Percentiles rank a stretch among this genome's conserved stretches.
Conservation (phyloP, 2,113 vertebrate species). For the Lasiurus borealis region DNA sequence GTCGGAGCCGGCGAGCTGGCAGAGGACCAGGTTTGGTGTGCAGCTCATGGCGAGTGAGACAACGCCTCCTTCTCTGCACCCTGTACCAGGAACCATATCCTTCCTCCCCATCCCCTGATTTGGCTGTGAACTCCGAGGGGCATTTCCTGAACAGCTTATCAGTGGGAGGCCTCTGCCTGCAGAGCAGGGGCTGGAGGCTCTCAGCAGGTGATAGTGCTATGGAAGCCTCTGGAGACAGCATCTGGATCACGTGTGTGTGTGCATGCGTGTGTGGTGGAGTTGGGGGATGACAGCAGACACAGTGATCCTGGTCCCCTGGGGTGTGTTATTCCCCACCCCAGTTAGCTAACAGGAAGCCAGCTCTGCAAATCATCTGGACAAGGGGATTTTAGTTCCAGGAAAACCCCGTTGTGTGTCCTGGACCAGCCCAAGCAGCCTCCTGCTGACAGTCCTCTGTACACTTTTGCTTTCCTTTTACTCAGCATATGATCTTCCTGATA, state of each 20-base stretch:
- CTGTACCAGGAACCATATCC: background rate
- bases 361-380: background rate
- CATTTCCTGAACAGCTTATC: background rate
- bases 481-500: fast-evolving
- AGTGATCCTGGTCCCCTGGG: background rate
- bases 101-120: background rate
- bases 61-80: background rate
- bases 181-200: background rate
- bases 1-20: background rate
- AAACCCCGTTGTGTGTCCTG: background rate
- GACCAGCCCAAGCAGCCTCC: background rate
- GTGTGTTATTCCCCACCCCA: background rate
- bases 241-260: background rate
- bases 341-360: background rate
- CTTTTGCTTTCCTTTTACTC: conserved; percentile 58
- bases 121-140: background rate
- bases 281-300: too few species aligned
- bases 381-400: conserved; percentile 45
- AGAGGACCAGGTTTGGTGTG: background rate
- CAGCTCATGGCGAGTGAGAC: too few species aligned
- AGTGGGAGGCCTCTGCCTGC: background rate
- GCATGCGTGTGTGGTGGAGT: background rate
- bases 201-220: too few species aligned
- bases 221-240: background rate
- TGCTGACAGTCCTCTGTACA: background rate